Percentiles rank a stretch among this genome's conserved stretches.
Conservation (phyloP, 1,140 invertebrate species). For the Oscheius sp. region DNA sequence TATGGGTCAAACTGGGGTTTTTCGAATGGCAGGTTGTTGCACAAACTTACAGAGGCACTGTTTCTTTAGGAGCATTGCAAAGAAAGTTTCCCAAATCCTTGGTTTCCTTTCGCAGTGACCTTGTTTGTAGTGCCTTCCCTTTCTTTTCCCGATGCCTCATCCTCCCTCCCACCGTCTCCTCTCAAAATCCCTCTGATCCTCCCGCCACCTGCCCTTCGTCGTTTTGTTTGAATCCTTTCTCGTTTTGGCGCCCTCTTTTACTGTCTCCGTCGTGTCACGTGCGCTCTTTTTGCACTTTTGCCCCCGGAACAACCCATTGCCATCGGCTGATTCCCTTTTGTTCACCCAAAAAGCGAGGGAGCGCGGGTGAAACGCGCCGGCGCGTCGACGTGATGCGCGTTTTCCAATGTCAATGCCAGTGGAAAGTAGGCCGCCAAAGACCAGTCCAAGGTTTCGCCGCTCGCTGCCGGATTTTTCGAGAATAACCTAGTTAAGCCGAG, state of each 20-base stretch:
- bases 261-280: not conserved
- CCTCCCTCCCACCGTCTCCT: not conserved
- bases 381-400: too few relatives aligned
- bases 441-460: constrained; percentile 7
- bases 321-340: not conserved
- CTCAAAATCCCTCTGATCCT: not conserved
- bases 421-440: constrained; percentile 8
- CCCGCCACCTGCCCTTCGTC: not conserved
- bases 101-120: too few relatives aligned
- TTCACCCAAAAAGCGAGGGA: not conserved
- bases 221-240: not conserved
- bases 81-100: too few relatives aligned
- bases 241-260: not conserved
- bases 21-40: too few relatives aligned
- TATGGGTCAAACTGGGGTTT: too few relatives aligned
- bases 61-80: too few relatives aligned
- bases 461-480: not conserved
- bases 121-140: too few relatives aligned
- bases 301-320: too few relatives aligned
- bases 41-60: too few relatives aligned
- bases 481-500: not conserved
- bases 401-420: constrained; percentile 2
- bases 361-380: not conserved
- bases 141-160: too few relatives aligned
- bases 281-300: not conserved